Conservation (phyloP, 2,888 invertebrate genomes). For the Orthonychiurus folsomi region DNA sequence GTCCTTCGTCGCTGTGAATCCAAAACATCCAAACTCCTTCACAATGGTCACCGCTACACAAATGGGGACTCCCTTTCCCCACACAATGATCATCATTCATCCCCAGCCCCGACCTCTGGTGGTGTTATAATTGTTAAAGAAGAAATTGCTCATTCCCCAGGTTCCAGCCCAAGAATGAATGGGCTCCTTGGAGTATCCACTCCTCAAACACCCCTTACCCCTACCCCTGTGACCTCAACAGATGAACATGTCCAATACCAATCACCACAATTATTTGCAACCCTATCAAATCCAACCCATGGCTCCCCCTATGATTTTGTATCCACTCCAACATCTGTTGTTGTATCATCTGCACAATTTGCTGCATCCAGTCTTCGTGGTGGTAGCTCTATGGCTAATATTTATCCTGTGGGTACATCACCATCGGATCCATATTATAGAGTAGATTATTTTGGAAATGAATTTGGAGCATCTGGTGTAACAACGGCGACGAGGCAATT, state of each 20-base stretch:
- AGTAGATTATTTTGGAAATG: conserved; percentile 62
- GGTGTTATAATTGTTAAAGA: conserved; percentile 31
- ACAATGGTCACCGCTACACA: conserved; percentile 29
- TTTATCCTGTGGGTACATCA: conserved; percentile 34
- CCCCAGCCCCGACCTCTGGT: conserved; percentile 12
- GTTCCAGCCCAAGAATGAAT: conserved; percentile 32
- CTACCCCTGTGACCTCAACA: conserved; percentile 21
- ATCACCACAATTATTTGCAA: conserved; percentile 35
- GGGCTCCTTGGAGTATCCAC: conserved; percentile 22
- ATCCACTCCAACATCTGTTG: conserved; percentile 22
- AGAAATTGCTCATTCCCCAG: conserved; percentile 24
- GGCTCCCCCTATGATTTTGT: conserved; percentile 28
- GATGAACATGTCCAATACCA: conserved; percentile 30
- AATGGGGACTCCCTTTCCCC: conserved; percentile 31
- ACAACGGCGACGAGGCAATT: conserved; percentile 32
- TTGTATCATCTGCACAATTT: conserved; percentile 32
- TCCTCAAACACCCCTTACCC: conserved; percentile 17
- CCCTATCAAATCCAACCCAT: conserved; percentile 30
- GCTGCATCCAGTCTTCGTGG: conserved; percentile 16
- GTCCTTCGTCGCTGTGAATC: conserved; percentile 25
- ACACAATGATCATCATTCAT: conserved; percentile 10
- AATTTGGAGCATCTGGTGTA: conserved; percentile 27
- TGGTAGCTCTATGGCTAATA: conserved; percentile 21
- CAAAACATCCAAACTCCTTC: conserved; percentile 16
- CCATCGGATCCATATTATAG: conserved; percentile 54